Percentiles rank a stretch among this genome's conserved stretches.
These are phyloP conservation scores for Cotesia congregata DNA, from an alignment of 2,888 invertebrate genomes.

Conservation along the genomic window DNA sequence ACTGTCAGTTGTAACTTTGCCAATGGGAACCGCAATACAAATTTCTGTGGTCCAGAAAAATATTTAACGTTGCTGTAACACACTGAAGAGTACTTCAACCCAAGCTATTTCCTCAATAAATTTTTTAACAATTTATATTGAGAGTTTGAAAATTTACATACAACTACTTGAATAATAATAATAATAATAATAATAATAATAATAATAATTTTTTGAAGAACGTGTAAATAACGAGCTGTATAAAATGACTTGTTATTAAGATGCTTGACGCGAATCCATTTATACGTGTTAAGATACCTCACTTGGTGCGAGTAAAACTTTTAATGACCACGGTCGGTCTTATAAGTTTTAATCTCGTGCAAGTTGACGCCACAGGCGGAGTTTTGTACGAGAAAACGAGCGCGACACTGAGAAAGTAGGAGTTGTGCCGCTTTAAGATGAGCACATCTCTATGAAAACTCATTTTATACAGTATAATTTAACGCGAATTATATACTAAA, in stretches of 20 bases:
- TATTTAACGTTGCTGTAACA: not conserved
- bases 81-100: not conserved
- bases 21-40: constrained; percentile 11
- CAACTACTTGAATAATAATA: too few species aligned
- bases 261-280: constrained; percentile 54
- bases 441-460: constrained; percentile 53
- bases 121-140: not conserved
- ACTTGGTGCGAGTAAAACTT: constrained; percentile 57
- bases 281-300: constrained; percentile 61
- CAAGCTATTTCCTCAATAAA: not conserved
- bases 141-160: not conserved
- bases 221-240: constrained; percentile 47
- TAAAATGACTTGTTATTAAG: constrained; percentile 59
- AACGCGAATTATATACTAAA: constrained; percentile 42
- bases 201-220: not conserved
- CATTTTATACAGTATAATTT: constrained; percentile 55
- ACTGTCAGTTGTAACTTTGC: constrained; percentile 42
- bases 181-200: too few species aligned
- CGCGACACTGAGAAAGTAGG: constrained; percentile 31
- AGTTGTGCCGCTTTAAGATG: constrained; percentile 57
- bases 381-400: constrained; percentile 1
- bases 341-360: constrained; percentile 35
- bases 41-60: constrained; percentile 13
- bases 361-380: constrained; percentile 15
- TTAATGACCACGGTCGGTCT: constrained; percentile 58